Base-by-base conservation (phyloP, 2,888 invertebrate genomes). In the Drosophila phalerata region DNA sequence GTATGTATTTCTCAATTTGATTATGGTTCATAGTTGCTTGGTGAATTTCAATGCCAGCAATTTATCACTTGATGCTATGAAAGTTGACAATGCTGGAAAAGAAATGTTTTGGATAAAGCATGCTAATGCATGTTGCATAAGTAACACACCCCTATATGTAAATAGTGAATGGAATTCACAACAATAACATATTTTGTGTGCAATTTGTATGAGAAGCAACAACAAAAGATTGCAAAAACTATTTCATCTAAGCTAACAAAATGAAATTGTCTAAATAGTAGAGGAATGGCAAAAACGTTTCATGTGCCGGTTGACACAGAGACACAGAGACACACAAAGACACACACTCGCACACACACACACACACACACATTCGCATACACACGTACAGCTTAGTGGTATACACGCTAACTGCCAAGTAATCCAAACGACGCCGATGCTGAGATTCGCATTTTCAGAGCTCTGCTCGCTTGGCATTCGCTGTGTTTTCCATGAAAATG, bases 401-500 rank as follows among this genome's bases (percentile, higher is more conserved):
- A 69, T 60, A 40, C 22, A 58, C 38, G 49, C 61, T 63, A 70
- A 71, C 65, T 82, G 56, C 22, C 63, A 80, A 86, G 74, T 86
- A 82, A 85, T 85, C 79, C 77, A 76, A 70, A 69, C 77, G 78
- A 69, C 60, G 69, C 52, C 68, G 58, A 8, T 73, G 69, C 81
- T 56, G 81, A 74, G 70, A 73, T 77, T 76, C 72, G 83, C 48
- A 56, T 66, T 72, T 74, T 57, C 45, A 51, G 53, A 68, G 43
- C 53, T 70, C 60, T 55, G 69, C 37, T 74, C 40, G 53, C 19
- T 66, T 66, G 65, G 77, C 81, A 69, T 63, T 80, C 61, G 67
- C 34, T 60, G 65, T 69, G 58, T 69, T 77, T 79, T 73, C 82
- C 85, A 72, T 81, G 88, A 73, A 88, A 84, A 84, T 75, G 64